Evolutionary conservation across 2,888 invertebrate species (phyloP).

Genomic region (Chalcosyrphus nemorum): DNA sequence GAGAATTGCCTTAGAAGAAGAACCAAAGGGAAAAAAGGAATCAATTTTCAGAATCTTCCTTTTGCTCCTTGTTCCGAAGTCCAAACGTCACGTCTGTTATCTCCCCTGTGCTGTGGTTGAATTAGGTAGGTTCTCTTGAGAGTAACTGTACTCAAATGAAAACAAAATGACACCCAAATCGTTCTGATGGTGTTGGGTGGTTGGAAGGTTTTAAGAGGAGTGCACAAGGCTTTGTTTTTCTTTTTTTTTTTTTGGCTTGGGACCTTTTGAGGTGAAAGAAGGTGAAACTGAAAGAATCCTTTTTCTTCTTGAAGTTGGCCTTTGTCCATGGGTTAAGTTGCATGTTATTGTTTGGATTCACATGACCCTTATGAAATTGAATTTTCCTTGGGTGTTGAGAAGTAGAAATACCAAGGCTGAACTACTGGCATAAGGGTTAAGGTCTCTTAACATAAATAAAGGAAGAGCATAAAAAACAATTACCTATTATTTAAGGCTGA

Average conservation of each 20-base stretch:
- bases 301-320: background rate
- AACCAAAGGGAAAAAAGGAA: conserved; percentile 13
- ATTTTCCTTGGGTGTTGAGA: background rate
- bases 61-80: background rate
- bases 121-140: background rate
- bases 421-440: too few relatives aligned
- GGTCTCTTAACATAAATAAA: too few relatives aligned
- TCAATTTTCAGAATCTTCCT: conserved; percentile 40
- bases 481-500: too few relatives aligned
- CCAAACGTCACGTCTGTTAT: background rate
- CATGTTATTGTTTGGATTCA: background rate
- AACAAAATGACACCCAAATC: conserved; percentile 55
- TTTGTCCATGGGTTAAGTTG: background rate
- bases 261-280: conserved; percentile 32
- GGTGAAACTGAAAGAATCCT: conserved; percentile 5
- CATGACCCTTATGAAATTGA: conserved; percentile 18
- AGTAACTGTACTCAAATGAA: conserved; percentile 60
- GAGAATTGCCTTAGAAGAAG: conserved; percentile 21
- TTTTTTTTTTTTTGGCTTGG: background rate
- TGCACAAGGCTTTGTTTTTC: background rate
- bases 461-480: too few relatives aligned
- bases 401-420: too few relatives aligned
- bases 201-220: background rate
- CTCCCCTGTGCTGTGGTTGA: background rate
- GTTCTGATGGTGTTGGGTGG: conserved; percentile 20